Evolutionary conservation across 2,797 vertebrate genomes (phyloP), one percentile per base, ranked within the genome.

Genomic region (Eutrigla gurnardus): DNA sequence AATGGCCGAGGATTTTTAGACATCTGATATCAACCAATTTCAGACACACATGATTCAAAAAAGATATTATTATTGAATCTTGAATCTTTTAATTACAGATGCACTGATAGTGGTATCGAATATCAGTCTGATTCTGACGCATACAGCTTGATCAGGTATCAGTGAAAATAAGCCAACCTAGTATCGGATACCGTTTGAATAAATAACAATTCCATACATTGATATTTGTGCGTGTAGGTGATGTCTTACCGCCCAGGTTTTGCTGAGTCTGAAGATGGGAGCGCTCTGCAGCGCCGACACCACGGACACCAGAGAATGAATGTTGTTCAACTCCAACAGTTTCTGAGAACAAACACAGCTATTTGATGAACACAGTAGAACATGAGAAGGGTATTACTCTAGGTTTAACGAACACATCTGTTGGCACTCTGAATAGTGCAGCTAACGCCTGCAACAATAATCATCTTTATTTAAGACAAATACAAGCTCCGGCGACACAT

Each of bases 251-350:
- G 97, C 97, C 97, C 97, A 99, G 71, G 97, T 98, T 91, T 98
- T 99, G 54, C 95, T 96, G 84, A 99, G 95, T 90, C 97, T 95
- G 94, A 99, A 99, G 90, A 99, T 99, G 12, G 97, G 97, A 0
- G 97, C 97, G 0, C 97, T 99, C 76, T 99, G 97, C 86, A 99
- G 92, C 1, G 97, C 97, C 0, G 97, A 99, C 52, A 99, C 96
- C 87, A 99, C 97, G 0, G 97, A 97, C 95, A 99, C 97, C 84
- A 98, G 93, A 39, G 97, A 98, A 88, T 99, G 97, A 72, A 99
- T 96, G 89, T 98, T 98, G 93, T 98, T 98, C 88, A 98, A 81
- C 77, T 98, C 97, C 85, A 97, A 89, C 85, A 99, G 96, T 95
- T 99, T 99, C 97, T 99, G 91, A 5, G 60, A 84, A 77, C 12